phyloP scores from a whole-genome alignment of 2,113 vertebrate species.

The Columbina picui region DNA sequence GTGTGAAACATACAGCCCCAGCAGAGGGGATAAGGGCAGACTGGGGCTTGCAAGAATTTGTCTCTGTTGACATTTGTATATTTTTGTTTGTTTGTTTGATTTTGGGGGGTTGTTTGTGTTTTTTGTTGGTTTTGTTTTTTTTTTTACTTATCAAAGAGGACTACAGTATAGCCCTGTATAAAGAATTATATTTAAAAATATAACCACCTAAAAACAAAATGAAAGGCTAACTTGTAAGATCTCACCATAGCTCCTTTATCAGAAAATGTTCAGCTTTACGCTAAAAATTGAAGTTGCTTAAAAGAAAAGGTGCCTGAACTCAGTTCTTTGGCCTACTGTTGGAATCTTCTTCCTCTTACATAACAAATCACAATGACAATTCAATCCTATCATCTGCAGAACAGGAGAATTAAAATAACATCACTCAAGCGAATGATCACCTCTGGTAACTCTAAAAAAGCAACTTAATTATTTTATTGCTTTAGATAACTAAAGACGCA shows the following conservation, averaged over 20 bases:
- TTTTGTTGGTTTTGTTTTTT: background rate
- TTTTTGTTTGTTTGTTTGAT: too few species aligned
- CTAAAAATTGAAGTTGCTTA: background rate
- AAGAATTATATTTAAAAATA: background rate
- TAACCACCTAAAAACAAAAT: background rate
- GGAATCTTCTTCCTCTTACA: background rate
- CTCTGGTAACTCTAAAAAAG: background rate
- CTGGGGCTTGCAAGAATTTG: background rate
- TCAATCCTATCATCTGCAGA: background rate
- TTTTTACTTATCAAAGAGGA: background rate
- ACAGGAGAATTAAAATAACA: background rate
- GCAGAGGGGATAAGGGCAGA: background rate
- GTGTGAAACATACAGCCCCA: fast-evolving
- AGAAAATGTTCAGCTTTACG: background rate
- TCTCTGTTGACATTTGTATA: background rate
- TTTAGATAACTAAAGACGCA: background rate
- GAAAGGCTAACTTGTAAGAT: background rate
- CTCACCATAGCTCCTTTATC: background rate
- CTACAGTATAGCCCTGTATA: fast-evolving
- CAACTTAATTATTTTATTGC: background rate
- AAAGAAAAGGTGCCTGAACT: background rate
- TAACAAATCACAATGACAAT: background rate
- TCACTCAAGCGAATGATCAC: background rate
- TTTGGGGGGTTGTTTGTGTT: too few species aligned
- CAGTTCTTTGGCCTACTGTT: background rate